phyloP scores from a whole-genome alignment of 2,888 invertebrate species.

The Psylliodes chrysocephalus region DNA sequence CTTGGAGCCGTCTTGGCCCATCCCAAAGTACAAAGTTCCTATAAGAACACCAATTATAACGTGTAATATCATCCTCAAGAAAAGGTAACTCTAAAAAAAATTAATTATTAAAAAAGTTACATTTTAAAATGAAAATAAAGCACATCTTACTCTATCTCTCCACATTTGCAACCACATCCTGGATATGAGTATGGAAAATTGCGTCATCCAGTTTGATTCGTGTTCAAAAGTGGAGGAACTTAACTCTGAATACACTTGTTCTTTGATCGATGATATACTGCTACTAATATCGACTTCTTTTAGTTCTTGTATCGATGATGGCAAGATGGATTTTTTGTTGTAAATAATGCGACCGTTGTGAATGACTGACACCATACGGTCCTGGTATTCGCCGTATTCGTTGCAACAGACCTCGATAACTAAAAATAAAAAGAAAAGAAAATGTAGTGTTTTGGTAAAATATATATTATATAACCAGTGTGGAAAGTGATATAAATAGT shows the following conservation, averaged over 20 bases:
- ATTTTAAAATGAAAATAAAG: neutral
- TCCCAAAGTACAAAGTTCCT: constrained; percentile 75
- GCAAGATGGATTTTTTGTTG: constrained; percentile 43
- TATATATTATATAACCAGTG: too few relatives aligned
- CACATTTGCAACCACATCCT: constrained; percentile 81
- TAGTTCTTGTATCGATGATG: constrained; percentile 15
- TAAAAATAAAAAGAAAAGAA: constrained; percentile 63
- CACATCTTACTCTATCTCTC: constrained; percentile 73
- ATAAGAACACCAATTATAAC: constrained; percentile 76
- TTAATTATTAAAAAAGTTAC: too few relatives aligned
- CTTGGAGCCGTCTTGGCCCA: constrained; percentile 84
- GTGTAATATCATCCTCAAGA: constrained; percentile 76
- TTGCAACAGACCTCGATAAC: constrained; percentile 85
- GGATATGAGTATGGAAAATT: constrained; percentile 74
- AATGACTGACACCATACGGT: constrained; percentile 74
- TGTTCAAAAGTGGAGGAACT: constrained; percentile 35
- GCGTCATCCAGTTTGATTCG: constrained; percentile 66
- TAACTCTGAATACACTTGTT: constrained; percentile 18
- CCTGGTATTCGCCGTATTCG: constrained; percentile 80
- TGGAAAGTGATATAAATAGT: too few relatives aligned
- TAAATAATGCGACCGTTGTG: constrained; percentile 70
- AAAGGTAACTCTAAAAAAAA: constrained; percentile 72
- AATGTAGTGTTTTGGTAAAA: too few relatives aligned
- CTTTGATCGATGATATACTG: constrained; percentile 29
- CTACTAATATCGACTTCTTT: constrained; percentile 26